Base-by-base conservation (phyloP, 2,797 vertebrate species). In the Odontamblyopus lacepedii region DNA sequence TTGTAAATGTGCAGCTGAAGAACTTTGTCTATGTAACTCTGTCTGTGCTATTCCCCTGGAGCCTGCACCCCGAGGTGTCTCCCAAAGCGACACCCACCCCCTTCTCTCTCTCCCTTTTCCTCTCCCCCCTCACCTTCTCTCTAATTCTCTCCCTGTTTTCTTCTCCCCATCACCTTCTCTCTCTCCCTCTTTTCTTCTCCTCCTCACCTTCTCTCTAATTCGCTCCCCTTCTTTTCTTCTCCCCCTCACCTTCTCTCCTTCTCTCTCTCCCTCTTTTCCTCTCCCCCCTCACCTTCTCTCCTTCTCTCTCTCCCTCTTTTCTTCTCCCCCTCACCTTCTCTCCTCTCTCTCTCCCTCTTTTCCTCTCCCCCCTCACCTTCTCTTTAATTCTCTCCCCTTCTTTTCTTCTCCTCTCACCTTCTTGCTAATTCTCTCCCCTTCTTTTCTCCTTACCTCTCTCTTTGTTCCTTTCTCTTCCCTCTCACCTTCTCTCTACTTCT, bases 181-280 rank as follows among this genome's bases (percentile, higher is more conserved):
- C 23, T 26, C 55, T 23, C 69, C 67, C 44, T 15, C 41, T 23
- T 23, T 23, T 44, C 13, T 48, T 41, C 82, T 60, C 78, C 70
- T 78, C 8, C 76, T 71, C 23, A 23, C 23, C 23, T 23, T 23
- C 74, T 78, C 63, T 68, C 13, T 71, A 71, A 77, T 59, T 67
- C 41, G 30, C 13, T 44, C 38, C 68, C 69, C 72, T 62, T 72
- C 70, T 5, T 35, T 6, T 35, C 7, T 38, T 78, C 83, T 70
- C 71, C 91, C 80, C 82, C 76, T 71, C 23, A 23, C 23, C 23
- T 23, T 23, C 74, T 78, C 62, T 68, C 13, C 70, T 70, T 76
- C 81, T 91, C 83, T 88, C 87, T 88, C 83, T 88, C 16, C 83
- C 83, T 87, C 91, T 82, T 23, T 23, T 69, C 72, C 67, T 66